These are phyloP conservation scores for Brachyistius frenatus DNA, from an alignment of 2,113 vertebrate species.

Conservation along the genomic window DNA sequence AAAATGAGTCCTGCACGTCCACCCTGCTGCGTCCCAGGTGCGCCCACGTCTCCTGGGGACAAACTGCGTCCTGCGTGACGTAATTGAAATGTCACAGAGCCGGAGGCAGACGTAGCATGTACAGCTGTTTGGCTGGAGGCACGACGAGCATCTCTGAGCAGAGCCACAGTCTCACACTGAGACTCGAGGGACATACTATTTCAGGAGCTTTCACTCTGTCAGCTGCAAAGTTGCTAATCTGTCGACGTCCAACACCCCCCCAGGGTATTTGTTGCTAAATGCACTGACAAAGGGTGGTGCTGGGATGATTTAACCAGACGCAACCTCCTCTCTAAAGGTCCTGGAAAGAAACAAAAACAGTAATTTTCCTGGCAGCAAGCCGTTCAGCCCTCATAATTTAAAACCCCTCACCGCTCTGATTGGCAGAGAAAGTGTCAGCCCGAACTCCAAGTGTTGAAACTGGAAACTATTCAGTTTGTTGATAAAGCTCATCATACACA, in stretches of 20 bases:
- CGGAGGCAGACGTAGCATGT: conserved; percentile 11
- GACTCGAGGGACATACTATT: conserved; percentile 51
- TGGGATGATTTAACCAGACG: conserved; percentile 34
- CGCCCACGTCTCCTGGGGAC: conserved; percentile 19
- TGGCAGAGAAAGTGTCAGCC: conserved; percentile 9
- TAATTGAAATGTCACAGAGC: conserved; percentile 52
- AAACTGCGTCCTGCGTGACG: conserved; percentile 33
- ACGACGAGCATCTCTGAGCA: conserved; percentile 39
- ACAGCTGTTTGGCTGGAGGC: conserved; percentile 49
- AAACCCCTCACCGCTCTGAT: conserved; percentile 2
- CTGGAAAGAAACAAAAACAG: conserved; percentile 31
- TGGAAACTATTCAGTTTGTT: conserved; percentile 9
- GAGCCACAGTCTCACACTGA: conserved; percentile 20
- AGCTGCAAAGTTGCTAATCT: conserved; percentile 5
- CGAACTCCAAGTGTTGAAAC: conserved; percentile 1
- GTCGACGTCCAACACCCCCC: not conserved
- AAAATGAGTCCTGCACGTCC: conserved; percentile 21
- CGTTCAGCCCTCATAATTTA: conserved; percentile 40
- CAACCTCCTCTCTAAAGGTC: conserved; percentile 9
- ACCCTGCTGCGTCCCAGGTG: conserved; percentile 44
- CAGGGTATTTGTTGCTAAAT: conserved; percentile 17
- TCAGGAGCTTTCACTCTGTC: conserved; percentile 52
- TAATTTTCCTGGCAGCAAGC: conserved; percentile 53
- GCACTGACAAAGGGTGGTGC: conserved; percentile 19
- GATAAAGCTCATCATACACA: not conserved